A percentile compares a stretch with the other conserved stretches of the same genome.
Evolutionary conservation across 2,888 invertebrate species (phyloP).

Genomic region (Thecocarcelia acutangulata): DNA sequence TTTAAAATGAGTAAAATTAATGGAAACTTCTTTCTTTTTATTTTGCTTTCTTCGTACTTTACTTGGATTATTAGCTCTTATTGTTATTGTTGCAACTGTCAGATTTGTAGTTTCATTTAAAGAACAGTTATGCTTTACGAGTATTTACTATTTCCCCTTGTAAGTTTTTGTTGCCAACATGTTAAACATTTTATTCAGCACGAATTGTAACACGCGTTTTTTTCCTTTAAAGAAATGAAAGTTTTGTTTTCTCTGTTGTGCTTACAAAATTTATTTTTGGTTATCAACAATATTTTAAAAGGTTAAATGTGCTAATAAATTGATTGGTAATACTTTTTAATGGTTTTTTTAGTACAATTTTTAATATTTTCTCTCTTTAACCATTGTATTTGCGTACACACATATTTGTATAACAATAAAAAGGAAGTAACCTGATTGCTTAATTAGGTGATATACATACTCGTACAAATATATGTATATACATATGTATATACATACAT

Average conservation of each 20-base stretch:
- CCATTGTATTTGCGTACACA: too few species aligned
- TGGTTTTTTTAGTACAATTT: background rate
- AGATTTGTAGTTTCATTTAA: slow-evolving; percentile 6
- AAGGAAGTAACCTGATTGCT: slow-evolving; percentile 5
- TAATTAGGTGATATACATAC: too few species aligned
- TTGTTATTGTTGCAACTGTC: slow-evolving; percentile 4
- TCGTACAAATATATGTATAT: background rate
- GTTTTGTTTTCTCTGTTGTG: slow-evolving; percentile 37
- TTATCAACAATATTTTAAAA: slow-evolving; percentile 1
- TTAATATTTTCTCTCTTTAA: too few species aligned
- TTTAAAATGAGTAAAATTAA: slow-evolving; percentile 7
- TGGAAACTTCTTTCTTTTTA: background rate
- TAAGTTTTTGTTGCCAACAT: background rate
- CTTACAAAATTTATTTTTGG: slow-evolving; percentile 19
- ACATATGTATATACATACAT: background rate
- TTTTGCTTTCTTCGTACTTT: background rate
- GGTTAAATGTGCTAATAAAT: slow-evolving; percentile 16
- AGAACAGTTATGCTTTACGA: background rate
- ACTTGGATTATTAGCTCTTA: background rate
- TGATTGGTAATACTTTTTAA: slow-evolving; percentile 1
- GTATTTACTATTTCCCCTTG: background rate
- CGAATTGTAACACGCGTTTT: slow-evolving; percentile 5
- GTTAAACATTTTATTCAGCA: background rate
- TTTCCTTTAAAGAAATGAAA: slow-evolving; percentile 38
- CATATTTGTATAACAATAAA: background rate